Base-by-base conservation (phyloP, 2,888 invertebrate species). In the Andrena bucephala region DNA sequence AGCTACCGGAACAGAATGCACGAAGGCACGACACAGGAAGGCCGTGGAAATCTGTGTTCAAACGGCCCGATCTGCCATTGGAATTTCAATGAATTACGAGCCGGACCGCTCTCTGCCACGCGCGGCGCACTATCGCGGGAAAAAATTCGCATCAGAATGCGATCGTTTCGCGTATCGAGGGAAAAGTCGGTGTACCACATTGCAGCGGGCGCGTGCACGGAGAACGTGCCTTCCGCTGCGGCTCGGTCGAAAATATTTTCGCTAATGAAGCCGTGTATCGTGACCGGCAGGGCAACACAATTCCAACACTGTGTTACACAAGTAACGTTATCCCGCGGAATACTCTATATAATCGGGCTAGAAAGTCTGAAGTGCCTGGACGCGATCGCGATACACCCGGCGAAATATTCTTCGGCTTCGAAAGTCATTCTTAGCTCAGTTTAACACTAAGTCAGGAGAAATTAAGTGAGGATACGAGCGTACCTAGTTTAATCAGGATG, bases 181-280 rank as follows among this genome's bases (percentile, higher is more conserved):
- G 20, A 62, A 29, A 65, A 36, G 57, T 31, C 42, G 42, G 50
- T 42, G 24, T 6, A 57, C 16, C 10, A 8, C 54, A 42, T 33
- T 50, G 65, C 60, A 2, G 48, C 33, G 8, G 57, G 57, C 54
- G 48, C 31, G 16, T 48, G 24, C 29, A 31, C 3, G 42, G 16
- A 31, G 54, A 63, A 71, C 57, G 63, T 50, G 29, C 57, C 65
- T 66, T 60, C 68, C 59, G 57, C 57, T 48, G 27, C 57, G 33
- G 16, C 68, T 48, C 29, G 52, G n/a, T 48, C 59, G 69, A 70
- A 74, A 70, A 70, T 74, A 62, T 82, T 82, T 74, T 81, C 69
- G 16, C 42, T 69, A 50, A 52, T 69, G 67, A 73, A 66, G 63
- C 59, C 63, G 48, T 36, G 57, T 65, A 65, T 69, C 54, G 70